Base-by-base conservation (phyloP, 2,113 vertebrate species). In the Tinamus guttatus region DNA sequence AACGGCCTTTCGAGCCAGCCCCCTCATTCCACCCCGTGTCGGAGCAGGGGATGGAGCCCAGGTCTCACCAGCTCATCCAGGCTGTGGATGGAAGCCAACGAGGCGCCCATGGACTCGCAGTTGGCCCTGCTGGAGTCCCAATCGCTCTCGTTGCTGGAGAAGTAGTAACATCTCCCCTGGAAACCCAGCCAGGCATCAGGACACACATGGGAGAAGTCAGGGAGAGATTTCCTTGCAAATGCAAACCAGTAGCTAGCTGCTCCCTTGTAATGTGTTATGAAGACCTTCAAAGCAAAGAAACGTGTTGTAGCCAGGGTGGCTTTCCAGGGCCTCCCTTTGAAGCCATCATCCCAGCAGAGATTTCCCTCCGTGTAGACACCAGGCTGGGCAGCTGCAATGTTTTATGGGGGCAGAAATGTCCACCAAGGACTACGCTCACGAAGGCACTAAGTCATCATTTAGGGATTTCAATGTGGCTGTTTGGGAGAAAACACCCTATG, bases 1-100 rank as follows among this genome's bases (percentile, higher is more conserved):
- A 43, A 11, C 2, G 32, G 9, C 40, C 6, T 12, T 41, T 68
- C 24, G 25, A n/a, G 21, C 59, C 51, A 52, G 51, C 22, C 22
- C 24, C 51, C 51, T 52, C 24, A 12, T 49, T 49, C 19, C 49
- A 21, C 6, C 38, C 17, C 24, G 28, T 34, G 15, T 34, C 19
- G 9, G 14, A 0, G 2, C 1, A 30, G 36, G 34, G 22, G 9
- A 22, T 40, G 5, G 6, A 47, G 40, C 40, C 10, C 11, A 5
- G 17, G 27, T 28, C 67, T 80, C 28, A 54, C 65, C 75, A 47
- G 5, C 18, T 79, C 65, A 3, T 54, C 40, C 28, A 2, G 0
- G 8, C 8, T 71, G 47, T 6, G 34, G 34, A 60, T n/a, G 15
- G 21, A 0, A 4, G 73, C 54, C 73, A 77, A 19, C 4, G 83